Evolutionary conservation across 37 sponge, comb jelly and placozoan species (phyloP).

Genomic region (Chondrilla cf. caribensis): DNA sequence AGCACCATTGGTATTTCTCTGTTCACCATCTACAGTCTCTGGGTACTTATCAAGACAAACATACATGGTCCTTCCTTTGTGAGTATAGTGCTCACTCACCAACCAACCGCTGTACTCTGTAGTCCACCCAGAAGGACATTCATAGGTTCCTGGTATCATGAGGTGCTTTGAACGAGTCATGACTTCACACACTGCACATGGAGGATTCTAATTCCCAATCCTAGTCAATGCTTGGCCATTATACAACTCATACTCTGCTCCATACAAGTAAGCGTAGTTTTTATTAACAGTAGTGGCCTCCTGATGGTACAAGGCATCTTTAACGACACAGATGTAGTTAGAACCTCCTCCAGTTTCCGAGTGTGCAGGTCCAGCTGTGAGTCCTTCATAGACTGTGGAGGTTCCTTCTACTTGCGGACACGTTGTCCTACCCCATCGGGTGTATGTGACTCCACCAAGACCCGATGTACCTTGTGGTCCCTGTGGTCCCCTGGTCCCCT

Average conservation of each 20-base stretch:
- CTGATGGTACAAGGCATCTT: constrained; percentile 11
- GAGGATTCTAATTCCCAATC: constrained; percentile 25
- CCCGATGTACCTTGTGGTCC: constrained; percentile 33
- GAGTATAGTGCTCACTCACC: constrained; percentile 19
- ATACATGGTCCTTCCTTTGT: constrained; percentile 26
- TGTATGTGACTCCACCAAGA: constrained; percentile 18
- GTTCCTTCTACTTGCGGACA: constrained; percentile 22
- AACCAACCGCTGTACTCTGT: constrained; percentile 55
- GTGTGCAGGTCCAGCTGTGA: constrained; percentile 21
- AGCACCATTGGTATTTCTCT: constrained; percentile 23
- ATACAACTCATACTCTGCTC: constrained; percentile 39
- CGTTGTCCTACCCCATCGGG: constrained; percentile 18
- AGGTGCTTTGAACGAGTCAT: constrained; percentile 12
- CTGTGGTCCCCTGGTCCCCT: constrained; percentile 5
- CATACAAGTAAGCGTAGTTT: constrained; percentile 18
- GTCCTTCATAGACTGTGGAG: background rate
- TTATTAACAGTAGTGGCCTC: background rate
- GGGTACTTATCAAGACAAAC: constrained; percentile 57
- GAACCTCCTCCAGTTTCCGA: constrained; percentile 20
- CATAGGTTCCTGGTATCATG: constrained; percentile 47
- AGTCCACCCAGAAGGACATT: constrained; percentile 44
- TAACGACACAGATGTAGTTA: constrained; percentile 48
- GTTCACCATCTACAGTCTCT: constrained; percentile 24
- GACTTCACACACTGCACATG: constrained; percentile 58
- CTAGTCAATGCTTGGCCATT: background rate